A percentile compares a stretch with the other conserved stretches of the same genome.
phyloP scores from a whole-genome alignment of 23 tunicate species.

The Ascidia mentula region DNA sequence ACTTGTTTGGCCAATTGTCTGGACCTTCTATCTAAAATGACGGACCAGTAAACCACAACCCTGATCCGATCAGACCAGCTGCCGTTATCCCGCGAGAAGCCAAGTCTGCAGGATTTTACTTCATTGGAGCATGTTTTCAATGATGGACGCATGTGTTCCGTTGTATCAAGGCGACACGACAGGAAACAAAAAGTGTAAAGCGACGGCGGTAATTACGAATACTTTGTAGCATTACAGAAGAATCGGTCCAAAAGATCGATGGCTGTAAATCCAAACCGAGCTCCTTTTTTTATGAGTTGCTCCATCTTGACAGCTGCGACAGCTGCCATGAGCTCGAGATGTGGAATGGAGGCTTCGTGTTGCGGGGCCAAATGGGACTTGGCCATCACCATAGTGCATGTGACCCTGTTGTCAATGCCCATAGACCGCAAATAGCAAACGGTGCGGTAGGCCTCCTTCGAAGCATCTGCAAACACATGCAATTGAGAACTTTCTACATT shows the following conservation, averaged over 20 bases:
- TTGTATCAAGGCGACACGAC: neutral
- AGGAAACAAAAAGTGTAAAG: constrained; percentile 1
- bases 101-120: no score
- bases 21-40: no score
- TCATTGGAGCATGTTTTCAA: neutral
- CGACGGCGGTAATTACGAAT: neutral
- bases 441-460: constrained; percentile 28
- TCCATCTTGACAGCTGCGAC: neutral
- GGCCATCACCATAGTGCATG: neutral
- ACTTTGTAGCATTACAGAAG: no score
- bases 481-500: no score
- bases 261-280: neutral
- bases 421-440: constrained; percentile 20
- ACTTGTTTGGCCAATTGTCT: no score
- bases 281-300: neutral
- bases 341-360: neutral
- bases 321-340: constrained; percentile 5
- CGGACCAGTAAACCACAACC: no score
- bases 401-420: neutral
- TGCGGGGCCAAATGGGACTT: neutral
- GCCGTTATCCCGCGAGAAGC: no score
- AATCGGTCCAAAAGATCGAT: constrained; percentile 11
- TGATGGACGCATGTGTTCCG: neutral
- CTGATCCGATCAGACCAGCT: no score
- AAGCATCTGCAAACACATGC: no score